Evolutionary conservation across 2,113 vertebrate genomes (phyloP).

Genomic region (Chrysemys picta): DNA sequence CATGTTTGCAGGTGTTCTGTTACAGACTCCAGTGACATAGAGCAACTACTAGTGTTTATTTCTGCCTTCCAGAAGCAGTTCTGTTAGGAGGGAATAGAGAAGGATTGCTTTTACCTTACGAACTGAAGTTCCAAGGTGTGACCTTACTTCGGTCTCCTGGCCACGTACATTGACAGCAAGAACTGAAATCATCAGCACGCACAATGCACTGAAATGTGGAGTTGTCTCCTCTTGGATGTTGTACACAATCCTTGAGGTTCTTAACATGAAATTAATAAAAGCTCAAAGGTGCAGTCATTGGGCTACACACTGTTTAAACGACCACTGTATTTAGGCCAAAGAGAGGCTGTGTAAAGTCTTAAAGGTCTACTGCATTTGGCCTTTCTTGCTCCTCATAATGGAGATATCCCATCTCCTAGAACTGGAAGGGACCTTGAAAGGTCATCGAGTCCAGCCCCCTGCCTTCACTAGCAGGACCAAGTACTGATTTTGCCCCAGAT

Average conservation of each 20-base stretch:
- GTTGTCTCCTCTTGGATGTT: not conserved
- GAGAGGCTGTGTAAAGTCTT: not conserved
- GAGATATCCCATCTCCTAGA: too few species aligned
- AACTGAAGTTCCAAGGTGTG: conserved; percentile 44
- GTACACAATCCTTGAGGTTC: not conserved
- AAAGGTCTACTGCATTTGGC: not conserved
- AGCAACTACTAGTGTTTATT: conserved; percentile 75
- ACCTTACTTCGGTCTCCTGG: conserved; percentile 32
- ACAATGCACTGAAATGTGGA: not conserved
- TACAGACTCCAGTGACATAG: conserved; percentile 72
- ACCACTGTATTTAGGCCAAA: conserved; percentile 3
- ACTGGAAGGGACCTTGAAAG: too few species aligned
- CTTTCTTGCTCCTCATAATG: conserved; percentile 55
- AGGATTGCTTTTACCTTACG: conserved; percentile 71
- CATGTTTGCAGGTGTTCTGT: conserved; percentile 73
- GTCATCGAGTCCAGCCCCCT: too few species aligned
- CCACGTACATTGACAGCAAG: not conserved
- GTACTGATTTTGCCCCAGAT: too few species aligned
- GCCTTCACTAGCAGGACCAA: too few species aligned
- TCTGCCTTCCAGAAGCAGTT: conserved; percentile 77
- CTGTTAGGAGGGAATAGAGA: conserved; percentile 77
- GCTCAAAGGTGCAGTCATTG: not conserved
- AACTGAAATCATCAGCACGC: not conserved
- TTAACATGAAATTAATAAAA: not conserved
- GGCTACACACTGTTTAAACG: rapidly evolving